Evolutionary conservation across 1,140 invertebrate genomes (phyloP), one percentile per base, ranked within the genome.

Genomic region (Drosophila biarmipes): DNA sequence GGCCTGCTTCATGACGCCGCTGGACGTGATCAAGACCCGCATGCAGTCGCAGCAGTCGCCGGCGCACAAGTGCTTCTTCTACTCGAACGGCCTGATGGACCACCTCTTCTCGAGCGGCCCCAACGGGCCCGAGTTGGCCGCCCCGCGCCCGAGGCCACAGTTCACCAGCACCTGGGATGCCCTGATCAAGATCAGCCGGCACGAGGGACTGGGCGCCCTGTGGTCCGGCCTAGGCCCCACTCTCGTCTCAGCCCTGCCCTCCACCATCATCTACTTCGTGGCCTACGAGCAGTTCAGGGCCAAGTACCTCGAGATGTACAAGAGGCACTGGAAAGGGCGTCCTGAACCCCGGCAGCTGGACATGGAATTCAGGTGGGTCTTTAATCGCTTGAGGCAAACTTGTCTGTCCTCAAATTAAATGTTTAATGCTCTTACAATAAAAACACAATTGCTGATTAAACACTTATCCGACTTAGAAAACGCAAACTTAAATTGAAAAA

Each of bases 21-120:
- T 99, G 69, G 99, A 99, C 94, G 99, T 99, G n/a, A 97, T 99
- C 0, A 99, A 99, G 94, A 99, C 99, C 73, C 94, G 99, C 29
- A 93, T 99, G 48, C 99, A 99, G 93, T 95, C 97, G 6, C 98
- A 99, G 92, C 96, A 98, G n/a, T 58, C 89, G 27, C 61, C 59
- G 7, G 96, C 95, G 31, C 96, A 97, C 73, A 96, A 97, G 92
- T 99, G 98, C 93, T 99, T 98, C 92, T 92, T 99, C 14, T 99
- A 99, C 92, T 98, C 98, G 90, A 99, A 99, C 94, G 98, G 98
- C 0, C 93, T 99, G 24, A 99, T 99, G 98, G 99, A 99, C 92
- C 98, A 99, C 91, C 92, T 99, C 12, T 99, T 98, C 92, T 94
- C 95, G 14, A 98, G 97, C 93, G 92, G 94, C 48, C 92, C 93